Base-by-base conservation (phyloP, 2,888 invertebrate genomes). In the Leptarthrus brevirostris region DNA sequence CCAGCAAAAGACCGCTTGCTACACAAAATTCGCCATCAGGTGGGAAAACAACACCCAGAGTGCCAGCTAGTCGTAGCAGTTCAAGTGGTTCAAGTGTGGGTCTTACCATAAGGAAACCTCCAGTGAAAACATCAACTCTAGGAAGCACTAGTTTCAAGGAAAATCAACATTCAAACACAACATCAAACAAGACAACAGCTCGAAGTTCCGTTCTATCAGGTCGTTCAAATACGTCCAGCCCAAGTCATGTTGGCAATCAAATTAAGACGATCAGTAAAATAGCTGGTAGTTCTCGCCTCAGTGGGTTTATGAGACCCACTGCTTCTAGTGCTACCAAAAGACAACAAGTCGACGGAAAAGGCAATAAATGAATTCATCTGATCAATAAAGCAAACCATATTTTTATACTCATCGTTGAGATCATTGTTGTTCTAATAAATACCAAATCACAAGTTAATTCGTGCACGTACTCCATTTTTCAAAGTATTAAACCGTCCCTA, bases 281-380 rank as follows among this genome's bases (percentile, higher is more conserved):
- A 22, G 54, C 74, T n/a, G 72, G 72, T 74, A 78, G 76, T 34
- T 49, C 79, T 5, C 81, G 84, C 34, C 79, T 87, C 20, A 85
- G 86, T 74, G 89, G 92, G 75, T 95, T 95, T 81, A 95, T 95
- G 95, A 89, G 94, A 80, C 95, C 95, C 0, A 95, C 95, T 0
- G 91, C 94, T 24, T 91, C 95, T 8, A 95, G 94, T 77, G 89
- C 91, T 30, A 93, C 93, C 66, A 92, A 94, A 82, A 80, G 84
- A 2, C 80, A 79, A 49, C 81, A 90, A 52, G 79, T 77, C 49
- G 75, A 73, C 12, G 74, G 53, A 16, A 77, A 75, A 53, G 71
- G 44, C 54, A 71, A 40, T 54, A 54, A 71, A 30, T 54, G 44
- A 44, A 54, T 26, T 14, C 3, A 36, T 36, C 34, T 30, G 30